These are phyloP conservation scores for Drepanosiphum platanoidis DNA, from an alignment of 2,888 invertebrate genomes.

Conservation along the genomic window DNA sequence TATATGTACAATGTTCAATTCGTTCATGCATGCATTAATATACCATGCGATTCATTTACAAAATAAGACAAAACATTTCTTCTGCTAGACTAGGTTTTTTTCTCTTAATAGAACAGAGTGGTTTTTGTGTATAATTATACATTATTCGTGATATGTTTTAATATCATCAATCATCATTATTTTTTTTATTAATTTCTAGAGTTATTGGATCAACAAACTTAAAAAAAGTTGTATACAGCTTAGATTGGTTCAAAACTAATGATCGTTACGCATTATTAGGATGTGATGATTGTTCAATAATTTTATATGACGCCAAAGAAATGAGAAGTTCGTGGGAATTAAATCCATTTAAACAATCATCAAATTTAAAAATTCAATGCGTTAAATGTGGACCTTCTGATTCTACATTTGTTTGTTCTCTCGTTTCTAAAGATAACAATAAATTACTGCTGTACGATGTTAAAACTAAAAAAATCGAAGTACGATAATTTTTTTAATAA, in stretches of 20 bases:
- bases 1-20: too few relatives aligned
- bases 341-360: conserved; percentile 58
- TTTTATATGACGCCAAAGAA: conserved; percentile 72
- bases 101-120: too few relatives aligned
- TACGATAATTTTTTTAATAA: conserved; percentile 64
- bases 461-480: conserved; percentile 71
- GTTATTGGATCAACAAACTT: conserved; percentile 65
- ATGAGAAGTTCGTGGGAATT: conserved; percentile 72
- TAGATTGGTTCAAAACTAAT: conserved; percentile 73
- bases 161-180: too few relatives aligned
- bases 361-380: conserved; percentile 68
- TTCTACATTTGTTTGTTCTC: conserved; percentile 69
- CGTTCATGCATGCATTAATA: background rate
- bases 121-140: too few relatives aligned
- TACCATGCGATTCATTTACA: background rate
- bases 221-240: conserved; percentile 70
- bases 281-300: conserved; percentile 70
- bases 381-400: conserved; percentile 71
- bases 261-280: conserved; percentile 72
- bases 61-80: background rate
- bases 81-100: background rate
- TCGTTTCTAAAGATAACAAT: conserved; percentile 68
- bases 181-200: conserved; percentile 59
- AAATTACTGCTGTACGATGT: conserved; percentile 72
- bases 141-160: too few relatives aligned